Base-by-base conservation (phyloP, 1,140 invertebrate species). In the Tetramorium alpestre region DNA sequence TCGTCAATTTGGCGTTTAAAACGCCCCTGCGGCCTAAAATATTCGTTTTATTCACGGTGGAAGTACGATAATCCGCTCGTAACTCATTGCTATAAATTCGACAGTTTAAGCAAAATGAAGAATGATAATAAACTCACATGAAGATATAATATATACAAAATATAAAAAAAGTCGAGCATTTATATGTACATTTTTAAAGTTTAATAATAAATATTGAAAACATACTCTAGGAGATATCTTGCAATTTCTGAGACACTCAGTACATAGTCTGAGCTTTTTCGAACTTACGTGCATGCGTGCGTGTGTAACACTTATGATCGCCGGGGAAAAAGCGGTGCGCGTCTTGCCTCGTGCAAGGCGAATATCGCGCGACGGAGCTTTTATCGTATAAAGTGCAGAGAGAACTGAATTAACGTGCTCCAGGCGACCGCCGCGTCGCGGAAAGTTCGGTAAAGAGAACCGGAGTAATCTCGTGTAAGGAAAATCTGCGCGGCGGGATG, bases 381-480 rank as follows among this genome's bases (percentile, higher is more conserved):
- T 84, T 84, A 84, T 84, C 80, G 67, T 60, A 84, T 84, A 84
- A 84, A 84, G 80, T 84, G 80, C 80, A 38, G 80, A 84, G 80
- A 84, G 80, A 84, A 84, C 80, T 73, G 80, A 84, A 84, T 84
- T 84, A 84, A 84, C 80, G 80, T 60, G 54, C 69, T 73, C 41
- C 72, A 84, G 80, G 16, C 67, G 54, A 44, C 80, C 54, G 69
- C 41, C 38, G 49, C 64, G 62, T 65, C 64, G 77, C 49, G 54
- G 41, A 73, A 73, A 84, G 80, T 84, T 84, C 67, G 80, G 80
- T 84, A 73, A 84, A 84, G 77, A 81, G 77, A 82, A 82, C 67
- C 49, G 69, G 41, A 84, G 80, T 84, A 84, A 84, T 84, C 80
- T 84, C 80, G 80, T 84, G 69, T 84, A 84, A 84, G 80, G 67